Base-by-base conservation (phyloP, 2,113 vertebrate species). In the Salvelinus alpinus region DNA sequence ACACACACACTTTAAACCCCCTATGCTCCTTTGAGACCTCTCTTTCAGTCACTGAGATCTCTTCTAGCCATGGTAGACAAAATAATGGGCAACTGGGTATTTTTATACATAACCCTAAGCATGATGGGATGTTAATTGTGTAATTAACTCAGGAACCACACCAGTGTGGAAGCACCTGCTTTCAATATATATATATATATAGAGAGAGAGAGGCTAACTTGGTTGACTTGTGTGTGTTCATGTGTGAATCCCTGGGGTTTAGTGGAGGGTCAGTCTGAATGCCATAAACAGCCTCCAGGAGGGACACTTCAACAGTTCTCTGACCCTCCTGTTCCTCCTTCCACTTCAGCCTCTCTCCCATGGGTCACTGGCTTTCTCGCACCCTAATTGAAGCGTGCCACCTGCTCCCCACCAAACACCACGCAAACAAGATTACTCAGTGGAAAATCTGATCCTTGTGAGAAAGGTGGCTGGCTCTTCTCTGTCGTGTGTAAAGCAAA, bases 291-390 rank as follows among this genome's bases (percentile, higher is more conserved):
- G n/a, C 69, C 59, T 67, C 14, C 71, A 29, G 70, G 18, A 29
- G 51, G 31, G 18, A 27, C 14, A n/a, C 59, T 4, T 71, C 7
- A 47, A 64, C 38, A 22, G 27, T n/a, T 79, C 47, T 29, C 60
- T 27, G 44, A 70, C 24, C 75, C 47, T 31, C 76, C 38, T 27
- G 24, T 66, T 9, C 6, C 22, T 48, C 38, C 51, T 47, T 83
- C 70, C 6, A 2, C 22, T 29, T 29, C 6, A 29, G 71, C 29
- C 31, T 47, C 13, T 24, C 29, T 65, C 29, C 64, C 31, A 62
- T 59, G 25, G 72, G 60, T 70, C 47, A 57, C 22, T 77, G 69
- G 64, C n/a, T 71, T 20, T 71, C n/a, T 57, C 31, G 11, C 27
- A 47, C 31, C 51, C 12, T 20, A 20, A 51, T 22, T 72, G 11